Conservation (phyloP, 2,797 vertebrate genomes). For the Lepus oiostolus region DNA sequence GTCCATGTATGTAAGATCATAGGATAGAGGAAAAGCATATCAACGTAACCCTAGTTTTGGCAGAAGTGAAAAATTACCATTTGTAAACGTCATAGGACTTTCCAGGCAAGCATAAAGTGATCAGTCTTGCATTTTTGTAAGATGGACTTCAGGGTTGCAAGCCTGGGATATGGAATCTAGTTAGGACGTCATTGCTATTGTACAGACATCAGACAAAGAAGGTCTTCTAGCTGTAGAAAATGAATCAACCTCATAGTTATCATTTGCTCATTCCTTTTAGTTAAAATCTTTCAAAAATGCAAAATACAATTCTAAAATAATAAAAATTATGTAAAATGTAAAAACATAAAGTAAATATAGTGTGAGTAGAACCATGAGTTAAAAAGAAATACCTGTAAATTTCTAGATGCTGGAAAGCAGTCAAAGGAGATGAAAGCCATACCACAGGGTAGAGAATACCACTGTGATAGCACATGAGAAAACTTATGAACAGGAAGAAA, state of each 20-base stretch:
- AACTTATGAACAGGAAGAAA: neutral
- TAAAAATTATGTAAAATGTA: neutral
- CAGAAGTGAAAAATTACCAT: neutral
- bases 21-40: neutral
- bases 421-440: neutral
- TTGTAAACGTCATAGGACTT: neutral
- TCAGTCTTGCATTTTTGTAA: neutral
- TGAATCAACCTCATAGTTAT: neutral
- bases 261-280: neutral
- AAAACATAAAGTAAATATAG: neutral
- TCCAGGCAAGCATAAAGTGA: neutral
- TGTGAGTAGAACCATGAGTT: neutral
- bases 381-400: neutral
- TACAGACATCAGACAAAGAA: neutral
- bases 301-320: neutral
- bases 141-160: neutral
- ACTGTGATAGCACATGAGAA: neutral
- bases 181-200: neutral
- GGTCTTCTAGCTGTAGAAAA: neutral
- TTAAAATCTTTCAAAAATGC: neutral
- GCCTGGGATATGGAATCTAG: neutral
- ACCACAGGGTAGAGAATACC: neutral
- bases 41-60: neutral
- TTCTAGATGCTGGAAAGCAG: neutral
- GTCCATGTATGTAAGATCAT: neutral